Percentiles rank a stretch among this genome's conserved stretches.
phyloP scores from a whole-genome alignment of 2,113 vertebrate species.

The Percina caprodes region DNA sequence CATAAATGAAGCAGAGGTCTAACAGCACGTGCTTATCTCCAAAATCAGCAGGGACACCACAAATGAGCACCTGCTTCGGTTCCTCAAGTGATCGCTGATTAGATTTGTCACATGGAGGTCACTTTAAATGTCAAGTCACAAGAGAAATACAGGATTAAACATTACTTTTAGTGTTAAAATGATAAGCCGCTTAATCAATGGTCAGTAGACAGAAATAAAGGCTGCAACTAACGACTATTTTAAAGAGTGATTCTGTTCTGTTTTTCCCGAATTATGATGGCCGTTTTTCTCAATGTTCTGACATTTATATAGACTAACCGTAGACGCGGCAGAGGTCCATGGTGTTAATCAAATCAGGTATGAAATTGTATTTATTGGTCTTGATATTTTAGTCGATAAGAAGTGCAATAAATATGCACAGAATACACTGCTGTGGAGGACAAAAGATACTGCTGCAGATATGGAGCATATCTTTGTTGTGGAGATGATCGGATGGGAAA shows the following conservation, averaged over 20 bases:
- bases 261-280: neutral
- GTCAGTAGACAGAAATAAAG: neutral
- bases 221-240: neutral
- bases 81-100: neutral
- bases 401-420: neutral
- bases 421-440: constrained; percentile 33
- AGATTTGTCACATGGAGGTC: constrained; percentile 4
- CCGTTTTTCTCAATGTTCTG: neutral
- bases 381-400: neutral
- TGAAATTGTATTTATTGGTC: neutral
- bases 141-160: neutral
- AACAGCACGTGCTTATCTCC: constrained; percentile 28
- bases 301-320: neutral
- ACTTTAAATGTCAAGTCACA: constrained; percentile 30
- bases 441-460: constrained; percentile 55
- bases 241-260: neutral
- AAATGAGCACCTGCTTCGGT: constrained; percentile 29
- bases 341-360: neutral
- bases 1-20: constrained; percentile 44
- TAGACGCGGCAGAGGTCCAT: neutral
- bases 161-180: neutral
- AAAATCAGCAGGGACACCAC: constrained; percentile 21
- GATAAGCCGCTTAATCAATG: neutral
- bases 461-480: constrained; percentile 36
- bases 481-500: constrained; percentile 28